A percentile compares a stretch with the other conserved stretches of the same genome.
These are phyloP conservation scores for Cyphotilapia sp. DNA, from an alignment of 2,113 vertebrate genomes.

Conservation along the genomic window DNA sequence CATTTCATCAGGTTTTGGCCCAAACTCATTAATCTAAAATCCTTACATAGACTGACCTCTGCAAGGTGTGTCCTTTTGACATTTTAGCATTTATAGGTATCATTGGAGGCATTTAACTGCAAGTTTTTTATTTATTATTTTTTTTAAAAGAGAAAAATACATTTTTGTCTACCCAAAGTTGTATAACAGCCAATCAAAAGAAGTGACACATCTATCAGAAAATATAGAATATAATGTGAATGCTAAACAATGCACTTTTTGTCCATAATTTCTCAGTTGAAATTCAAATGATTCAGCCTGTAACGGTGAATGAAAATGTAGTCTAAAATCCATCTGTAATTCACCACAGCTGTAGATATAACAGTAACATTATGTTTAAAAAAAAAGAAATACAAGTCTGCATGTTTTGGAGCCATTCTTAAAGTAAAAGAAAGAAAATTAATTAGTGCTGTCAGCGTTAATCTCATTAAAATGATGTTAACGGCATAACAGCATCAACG, in stretches of 20 bases:
- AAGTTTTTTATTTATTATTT: background rate
- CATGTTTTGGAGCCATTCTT: background rate
- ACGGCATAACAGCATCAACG: background rate
- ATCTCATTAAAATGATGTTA: rapidly evolving
- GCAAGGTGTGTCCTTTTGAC: background rate
- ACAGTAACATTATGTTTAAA: background rate
- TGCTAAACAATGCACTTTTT: background rate
- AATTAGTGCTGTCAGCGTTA: rapidly evolving
- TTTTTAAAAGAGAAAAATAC: rapidly evolving
- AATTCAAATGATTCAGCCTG: background rate
- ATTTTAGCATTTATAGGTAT: background rate
- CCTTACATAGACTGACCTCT: background rate
- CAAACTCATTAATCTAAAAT: constrained; percentile 1
- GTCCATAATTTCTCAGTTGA: background rate
- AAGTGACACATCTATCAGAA: background rate
- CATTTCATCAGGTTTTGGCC: background rate
- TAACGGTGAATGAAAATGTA: background rate
- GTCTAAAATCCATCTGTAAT: background rate
- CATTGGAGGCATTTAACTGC: background rate
- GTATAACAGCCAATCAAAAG: background rate
- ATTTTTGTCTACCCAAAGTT: background rate
- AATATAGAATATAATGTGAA: background rate
- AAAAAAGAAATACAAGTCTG: background rate
- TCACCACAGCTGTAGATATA: background rate
- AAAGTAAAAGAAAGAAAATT: background rate